Percentiles rank a stretch among this genome's conserved stretches.
Conservation (phyloP, 2,888 invertebrate genomes). For the Antheraea assamensis region DNA sequence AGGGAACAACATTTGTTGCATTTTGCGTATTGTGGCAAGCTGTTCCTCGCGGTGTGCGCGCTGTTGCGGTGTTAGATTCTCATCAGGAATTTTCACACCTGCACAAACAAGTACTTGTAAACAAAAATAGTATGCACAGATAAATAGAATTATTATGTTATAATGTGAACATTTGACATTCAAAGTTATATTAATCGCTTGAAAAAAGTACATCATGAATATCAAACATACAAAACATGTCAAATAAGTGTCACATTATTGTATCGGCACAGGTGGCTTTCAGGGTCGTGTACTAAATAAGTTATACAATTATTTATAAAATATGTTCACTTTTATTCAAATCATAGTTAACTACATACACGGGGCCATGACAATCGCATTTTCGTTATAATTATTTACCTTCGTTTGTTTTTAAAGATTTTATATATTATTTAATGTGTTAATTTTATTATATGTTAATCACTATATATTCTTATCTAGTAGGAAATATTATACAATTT, state of each 20-base stretch:
- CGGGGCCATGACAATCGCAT: background rate
- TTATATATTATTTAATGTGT: background rate
- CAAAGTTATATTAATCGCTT: constrained; percentile 1
- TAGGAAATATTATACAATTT: background rate
- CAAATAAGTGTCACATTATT: constrained; percentile 12
- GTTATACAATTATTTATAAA: constrained; percentile 12
- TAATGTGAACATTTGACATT: background rate
- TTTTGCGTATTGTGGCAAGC: constrained; percentile 93
- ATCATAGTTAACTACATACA: constrained; percentile 6
- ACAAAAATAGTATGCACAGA: background rate
- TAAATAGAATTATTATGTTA: constrained; percentile 7
- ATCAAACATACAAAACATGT: constrained; percentile 8
- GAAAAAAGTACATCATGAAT: constrained; percentile 3
- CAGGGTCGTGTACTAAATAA: constrained; percentile 8
- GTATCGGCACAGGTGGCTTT: constrained; percentile 7
- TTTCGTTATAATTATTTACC: background rate
- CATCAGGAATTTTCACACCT: constrained; percentile 96
- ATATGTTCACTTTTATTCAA: constrained; percentile 12
- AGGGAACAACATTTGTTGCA: constrained; percentile 96
- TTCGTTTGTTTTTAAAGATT: background rate
- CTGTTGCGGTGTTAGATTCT: constrained; percentile 97
- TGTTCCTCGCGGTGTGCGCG: constrained; percentile 96
- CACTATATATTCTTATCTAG: background rate
- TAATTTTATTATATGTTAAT: background rate
- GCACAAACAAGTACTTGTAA: constrained; percentile 31